Conservation (phyloP, 1,140 invertebrate genomes). For the Drosophila simulans region DNA sequence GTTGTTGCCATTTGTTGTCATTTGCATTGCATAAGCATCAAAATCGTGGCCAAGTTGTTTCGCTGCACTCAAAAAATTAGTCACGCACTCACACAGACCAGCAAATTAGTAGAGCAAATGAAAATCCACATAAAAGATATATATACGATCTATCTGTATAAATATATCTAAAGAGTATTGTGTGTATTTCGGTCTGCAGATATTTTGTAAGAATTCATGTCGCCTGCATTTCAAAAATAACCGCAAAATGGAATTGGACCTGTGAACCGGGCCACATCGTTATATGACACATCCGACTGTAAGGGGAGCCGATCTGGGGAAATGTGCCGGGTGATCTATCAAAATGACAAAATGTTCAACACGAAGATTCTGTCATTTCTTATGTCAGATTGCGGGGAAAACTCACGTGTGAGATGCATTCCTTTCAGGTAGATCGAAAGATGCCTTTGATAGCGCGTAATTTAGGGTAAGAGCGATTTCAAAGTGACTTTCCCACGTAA, state of each 20-base stretch:
- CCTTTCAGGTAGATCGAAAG: conserved; percentile 30
- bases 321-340: conserved; percentile 54
- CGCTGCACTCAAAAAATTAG: conserved; percentile 75
- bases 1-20: conserved; percentile 46
- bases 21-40: conserved; percentile 62
- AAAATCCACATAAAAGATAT: conserved; percentile 51
- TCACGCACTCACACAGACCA: conserved; percentile 71
- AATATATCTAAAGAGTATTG: conserved; percentile 43
- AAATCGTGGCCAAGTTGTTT: conserved; percentile 70
- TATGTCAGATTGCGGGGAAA: conserved; percentile 31
- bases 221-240: conserved; percentile 76
- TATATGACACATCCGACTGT: conserved; percentile 49
- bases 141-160: conserved; percentile 39
- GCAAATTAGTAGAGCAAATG: conserved; percentile 76
- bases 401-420: conserved; percentile 30
- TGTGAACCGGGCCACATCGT: conserved; percentile 48
- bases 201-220: conserved; percentile 82
- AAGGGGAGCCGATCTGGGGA: conserved; percentile 16
- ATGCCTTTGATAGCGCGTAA: conserved; percentile 26
- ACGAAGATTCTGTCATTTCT: conserved; percentile 26
- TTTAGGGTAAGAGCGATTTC: conserved; percentile 24
- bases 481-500: conserved; percentile 37
- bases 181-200: conserved; percentile 49
- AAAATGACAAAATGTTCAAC: conserved; percentile 64
- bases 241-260: conserved; percentile 62